Conservation (phyloP, 2,113 vertebrate species). For the Aleadryas rufinucha region DNA sequence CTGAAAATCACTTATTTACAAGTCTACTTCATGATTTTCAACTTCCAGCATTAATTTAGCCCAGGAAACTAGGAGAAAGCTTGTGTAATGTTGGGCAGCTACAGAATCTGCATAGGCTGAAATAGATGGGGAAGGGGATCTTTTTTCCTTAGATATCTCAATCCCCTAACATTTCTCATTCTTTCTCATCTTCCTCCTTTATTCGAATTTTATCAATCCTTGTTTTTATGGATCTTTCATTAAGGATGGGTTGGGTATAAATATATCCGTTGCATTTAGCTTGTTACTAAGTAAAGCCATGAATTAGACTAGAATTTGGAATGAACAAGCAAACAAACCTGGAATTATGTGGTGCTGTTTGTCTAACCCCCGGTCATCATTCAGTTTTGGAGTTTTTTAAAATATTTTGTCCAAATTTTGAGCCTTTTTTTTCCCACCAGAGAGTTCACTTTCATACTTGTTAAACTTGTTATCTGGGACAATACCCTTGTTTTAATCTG, state of each 20-base stretch:
- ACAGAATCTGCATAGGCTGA: background rate
- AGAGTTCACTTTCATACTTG: background rate
- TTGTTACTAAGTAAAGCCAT: background rate
- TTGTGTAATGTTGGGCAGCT: background rate
- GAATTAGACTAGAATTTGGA: background rate
- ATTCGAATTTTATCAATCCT: background rate
- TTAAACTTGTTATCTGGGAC: background rate
- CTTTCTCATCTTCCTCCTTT: background rate
- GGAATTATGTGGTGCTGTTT: background rate
- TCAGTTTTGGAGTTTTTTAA: background rate
- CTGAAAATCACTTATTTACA: background rate
- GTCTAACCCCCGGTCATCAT: background rate
- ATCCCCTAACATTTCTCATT: background rate
- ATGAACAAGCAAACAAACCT: background rate
- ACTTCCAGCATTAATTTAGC: background rate
- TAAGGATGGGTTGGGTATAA: background rate
- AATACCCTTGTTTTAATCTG: background rate
- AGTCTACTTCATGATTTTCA: background rate
- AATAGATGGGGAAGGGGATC: background rate
- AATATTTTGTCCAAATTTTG: background rate
- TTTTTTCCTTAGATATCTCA: background rate
- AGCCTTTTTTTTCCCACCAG: fast-evolving
- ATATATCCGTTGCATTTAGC: background rate
- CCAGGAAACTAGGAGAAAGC: background rate
- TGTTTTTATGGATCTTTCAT: background rate